Evolutionary conservation across 2,888 invertebrate species (phyloP).

Genomic region (Ormyrus thymus): DNA sequence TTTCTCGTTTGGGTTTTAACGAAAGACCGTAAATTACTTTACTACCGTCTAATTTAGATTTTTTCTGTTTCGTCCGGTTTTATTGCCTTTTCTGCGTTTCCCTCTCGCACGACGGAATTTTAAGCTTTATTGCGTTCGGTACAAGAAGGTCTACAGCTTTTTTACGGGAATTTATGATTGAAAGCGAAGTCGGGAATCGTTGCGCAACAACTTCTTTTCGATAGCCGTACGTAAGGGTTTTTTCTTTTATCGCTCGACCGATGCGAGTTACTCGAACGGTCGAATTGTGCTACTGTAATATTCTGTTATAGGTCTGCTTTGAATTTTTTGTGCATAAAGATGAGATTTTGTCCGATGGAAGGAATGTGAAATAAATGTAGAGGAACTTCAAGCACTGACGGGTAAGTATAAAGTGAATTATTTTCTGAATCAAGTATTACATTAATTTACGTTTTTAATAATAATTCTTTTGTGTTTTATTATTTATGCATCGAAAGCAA

Average conservation of each 20-base stretch:
- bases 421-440: too few relatives aligned
- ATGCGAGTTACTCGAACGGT: background rate
- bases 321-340: slow-evolving; percentile 40
- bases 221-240: background rate
- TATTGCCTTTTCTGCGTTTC: slow-evolving; percentile 1
- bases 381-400: background rate
- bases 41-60: slow-evolving; percentile 27
- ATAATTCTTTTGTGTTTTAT: too few relatives aligned
- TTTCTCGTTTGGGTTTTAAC: background rate
- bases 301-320: slow-evolving; percentile 37
- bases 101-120: slow-evolving; percentile 23
- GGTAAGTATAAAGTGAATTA: background rate
- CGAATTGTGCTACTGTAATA: background rate
- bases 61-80: background rate
- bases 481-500: too few relatives aligned
- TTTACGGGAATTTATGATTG: slow-evolving; percentile 36
- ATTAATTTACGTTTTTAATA: too few relatives aligned
- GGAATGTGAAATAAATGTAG: slow-evolving; percentile 11
- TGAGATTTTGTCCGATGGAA: slow-evolving; percentile 22
- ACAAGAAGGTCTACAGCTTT: background rate
- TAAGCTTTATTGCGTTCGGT: slow-evolving; percentile 8
- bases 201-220: slow-evolving; percentile 15
- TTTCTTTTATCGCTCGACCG: background rate
- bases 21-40: slow-evolving; percentile 24
- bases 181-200: slow-evolving; percentile 13